These are phyloP conservation scores for Eremobia ochroleuca DNA, from an alignment of 2,888 invertebrate species.

Conservation along the genomic window DNA sequence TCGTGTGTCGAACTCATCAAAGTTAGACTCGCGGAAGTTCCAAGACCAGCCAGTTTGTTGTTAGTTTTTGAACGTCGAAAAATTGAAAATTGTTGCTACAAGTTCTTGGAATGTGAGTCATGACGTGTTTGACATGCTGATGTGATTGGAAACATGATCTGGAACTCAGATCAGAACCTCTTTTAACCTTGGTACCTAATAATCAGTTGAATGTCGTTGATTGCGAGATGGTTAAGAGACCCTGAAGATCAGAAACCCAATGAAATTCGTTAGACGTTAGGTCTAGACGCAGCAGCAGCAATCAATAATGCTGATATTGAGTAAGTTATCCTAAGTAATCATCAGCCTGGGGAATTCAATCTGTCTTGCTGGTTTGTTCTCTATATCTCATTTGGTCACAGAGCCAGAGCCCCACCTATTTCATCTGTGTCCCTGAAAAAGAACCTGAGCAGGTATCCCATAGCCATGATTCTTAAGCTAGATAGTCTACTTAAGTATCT, in stretches of 20 bases:
- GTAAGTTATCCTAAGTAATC: background rate
- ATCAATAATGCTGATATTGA: background rate
- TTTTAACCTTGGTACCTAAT: background rate
- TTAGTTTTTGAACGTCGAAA: slow-evolving; percentile 76
- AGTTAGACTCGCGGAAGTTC: slow-evolving; percentile 75
- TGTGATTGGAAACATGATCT: slow-evolving; percentile 9
- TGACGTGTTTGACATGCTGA: slow-evolving; percentile 21
- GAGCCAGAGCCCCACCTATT: background rate
- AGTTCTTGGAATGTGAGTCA: slow-evolving; percentile 51
- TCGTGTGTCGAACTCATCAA: slow-evolving; percentile 86
- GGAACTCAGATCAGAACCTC: background rate
- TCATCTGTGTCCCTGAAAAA: background rate
- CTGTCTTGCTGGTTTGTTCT: background rate
- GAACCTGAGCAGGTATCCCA: background rate
- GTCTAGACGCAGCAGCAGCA: background rate
- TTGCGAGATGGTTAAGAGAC: background rate
- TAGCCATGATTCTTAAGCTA: background rate
- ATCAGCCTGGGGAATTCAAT: background rate
- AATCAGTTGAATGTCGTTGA: background rate
- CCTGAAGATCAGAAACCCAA: background rate
- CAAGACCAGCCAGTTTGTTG: slow-evolving; percentile 65
- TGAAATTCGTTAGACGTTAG: background rate
- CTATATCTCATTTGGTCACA: background rate
- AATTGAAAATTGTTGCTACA: slow-evolving; percentile 74
- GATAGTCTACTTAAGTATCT: background rate